Evolutionary conservation across 2,888 invertebrate species (phyloP).

Genomic region (Pinctada fucata): DNA sequence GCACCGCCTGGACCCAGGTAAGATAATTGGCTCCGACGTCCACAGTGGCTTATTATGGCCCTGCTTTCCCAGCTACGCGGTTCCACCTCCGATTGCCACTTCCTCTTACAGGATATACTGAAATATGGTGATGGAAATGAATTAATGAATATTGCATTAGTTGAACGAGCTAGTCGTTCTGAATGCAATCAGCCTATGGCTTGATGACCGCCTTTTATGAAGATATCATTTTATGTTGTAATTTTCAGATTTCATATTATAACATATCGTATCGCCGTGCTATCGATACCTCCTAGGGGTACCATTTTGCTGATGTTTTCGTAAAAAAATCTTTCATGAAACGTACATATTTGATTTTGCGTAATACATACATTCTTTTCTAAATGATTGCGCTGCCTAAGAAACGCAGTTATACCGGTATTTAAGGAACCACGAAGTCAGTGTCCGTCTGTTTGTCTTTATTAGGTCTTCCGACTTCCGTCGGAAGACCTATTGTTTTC

Average conservation of each 20-base stretch:
- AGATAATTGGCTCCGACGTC: background rate
- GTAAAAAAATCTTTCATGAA: no score
- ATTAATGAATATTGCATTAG: slow-evolving; percentile 18
- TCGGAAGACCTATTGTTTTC: no score
- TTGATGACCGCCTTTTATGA: background rate
- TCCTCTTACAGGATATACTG: slow-evolving; percentile 11
- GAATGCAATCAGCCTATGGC: background rate
- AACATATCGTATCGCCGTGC: no score
- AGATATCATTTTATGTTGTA: background rate
- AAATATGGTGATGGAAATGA: slow-evolving; percentile 7
- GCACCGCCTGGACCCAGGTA: slow-evolving; percentile 1
- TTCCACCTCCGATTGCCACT: background rate
- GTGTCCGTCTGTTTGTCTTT: no score
- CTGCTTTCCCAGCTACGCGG: background rate
- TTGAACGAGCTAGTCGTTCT: slow-evolving; percentile 2
- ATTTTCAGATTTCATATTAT: background rate
- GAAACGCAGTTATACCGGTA: no score
- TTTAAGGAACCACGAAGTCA: no score
- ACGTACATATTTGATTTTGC: no score
- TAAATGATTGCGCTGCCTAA: no score
- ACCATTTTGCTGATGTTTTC: no score
- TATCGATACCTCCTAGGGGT: no score
- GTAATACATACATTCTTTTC: no score
- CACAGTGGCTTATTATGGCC: background rate
- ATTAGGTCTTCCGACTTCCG: no score